Conservation (phyloP, 2,888 invertebrate genomes). For the Quadroppia sp. region DNA sequence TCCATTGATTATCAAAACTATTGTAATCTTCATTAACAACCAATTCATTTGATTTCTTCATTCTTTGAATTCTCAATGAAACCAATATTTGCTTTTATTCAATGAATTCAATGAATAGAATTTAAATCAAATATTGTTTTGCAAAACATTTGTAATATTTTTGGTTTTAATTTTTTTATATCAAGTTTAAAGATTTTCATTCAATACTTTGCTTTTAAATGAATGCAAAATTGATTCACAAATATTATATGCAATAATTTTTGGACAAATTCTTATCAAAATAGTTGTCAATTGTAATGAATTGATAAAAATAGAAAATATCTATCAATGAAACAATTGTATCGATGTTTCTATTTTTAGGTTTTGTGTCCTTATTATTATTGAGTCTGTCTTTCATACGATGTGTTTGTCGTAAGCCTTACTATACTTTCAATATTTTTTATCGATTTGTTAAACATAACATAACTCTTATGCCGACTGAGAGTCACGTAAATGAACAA, state of each 20-base stretch:
- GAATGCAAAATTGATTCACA: no score
- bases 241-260: no score
- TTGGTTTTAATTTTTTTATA: no score
- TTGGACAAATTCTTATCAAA: no score
- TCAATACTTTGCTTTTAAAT: no score
- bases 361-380: conserved; percentile 31
- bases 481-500: conserved; percentile 25
- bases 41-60: no score
- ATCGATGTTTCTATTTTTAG: conserved; percentile 27
- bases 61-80: no score
- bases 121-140: no score
- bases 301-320: background rate
- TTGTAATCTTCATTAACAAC: background rate
- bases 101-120: no score
- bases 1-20: background rate
- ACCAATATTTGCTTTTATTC: no score
- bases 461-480: background rate
- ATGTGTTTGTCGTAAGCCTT: conserved; percentile 29
- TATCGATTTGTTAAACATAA: conserved; percentile 27
- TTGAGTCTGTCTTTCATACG: conserved; percentile 24
- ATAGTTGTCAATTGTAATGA: background rate
- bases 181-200: no score
- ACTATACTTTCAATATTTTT: conserved; percentile 9
- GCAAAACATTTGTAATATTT: no score
- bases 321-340: conserved; percentile 23